A percentile compares a stretch with the other conserved stretches of the same genome.
Conservation (phyloP, 2,888 invertebrate genomes). For the Sialis lutaria region DNA sequence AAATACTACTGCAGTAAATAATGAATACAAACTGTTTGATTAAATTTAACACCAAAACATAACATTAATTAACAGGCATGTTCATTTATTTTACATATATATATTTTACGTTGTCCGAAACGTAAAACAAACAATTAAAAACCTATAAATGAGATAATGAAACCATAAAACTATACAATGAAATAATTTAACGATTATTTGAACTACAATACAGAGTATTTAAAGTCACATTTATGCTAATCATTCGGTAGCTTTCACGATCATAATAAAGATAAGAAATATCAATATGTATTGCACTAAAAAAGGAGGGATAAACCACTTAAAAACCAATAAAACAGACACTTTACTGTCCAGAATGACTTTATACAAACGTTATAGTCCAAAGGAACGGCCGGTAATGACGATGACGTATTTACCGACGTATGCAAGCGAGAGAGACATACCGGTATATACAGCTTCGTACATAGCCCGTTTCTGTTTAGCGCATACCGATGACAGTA, state of each 20-base stretch:
- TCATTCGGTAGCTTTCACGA: neutral
- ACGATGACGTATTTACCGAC: neutral
- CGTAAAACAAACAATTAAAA: no score
- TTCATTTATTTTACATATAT: no score
- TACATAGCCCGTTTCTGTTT: neutral
- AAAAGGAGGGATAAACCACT: conserved; percentile 14
- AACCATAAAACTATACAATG: neutral
- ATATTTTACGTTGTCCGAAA: no score
- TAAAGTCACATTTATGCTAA: neutral
- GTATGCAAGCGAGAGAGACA: neutral
- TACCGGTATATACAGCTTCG: neutral
- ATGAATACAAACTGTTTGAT: no score
- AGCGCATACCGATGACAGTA: neutral
- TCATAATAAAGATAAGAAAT: neutral
- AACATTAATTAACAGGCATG: no score
- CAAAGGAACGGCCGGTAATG: neutral
- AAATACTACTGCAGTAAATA: no score
- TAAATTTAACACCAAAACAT: no score
- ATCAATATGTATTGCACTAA: neutral
- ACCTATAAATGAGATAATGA: no score
- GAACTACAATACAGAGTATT: neutral
- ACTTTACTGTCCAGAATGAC: conserved; percentile 10
- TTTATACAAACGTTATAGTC: neutral
- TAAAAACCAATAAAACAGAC: conserved; percentile 23
- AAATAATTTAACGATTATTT: neutral